phyloP scores from a whole-genome alignment of 2,113 vertebrate species.

The Eolophus roseicapilla region DNA sequence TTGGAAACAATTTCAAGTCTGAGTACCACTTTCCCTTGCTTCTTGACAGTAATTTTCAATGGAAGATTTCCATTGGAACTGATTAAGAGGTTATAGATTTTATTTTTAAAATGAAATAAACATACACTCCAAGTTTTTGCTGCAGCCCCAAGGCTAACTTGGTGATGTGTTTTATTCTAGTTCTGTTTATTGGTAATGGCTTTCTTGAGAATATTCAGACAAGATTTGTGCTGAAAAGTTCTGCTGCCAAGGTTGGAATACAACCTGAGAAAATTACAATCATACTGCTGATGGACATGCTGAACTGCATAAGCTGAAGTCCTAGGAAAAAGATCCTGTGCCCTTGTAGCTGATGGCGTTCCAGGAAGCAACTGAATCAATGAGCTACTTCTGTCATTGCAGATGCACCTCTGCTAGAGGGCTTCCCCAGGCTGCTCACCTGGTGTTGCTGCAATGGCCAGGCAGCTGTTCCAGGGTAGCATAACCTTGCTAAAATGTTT shows the following conservation, averaged over 20 bases:
- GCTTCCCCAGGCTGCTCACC: rapidly evolving
- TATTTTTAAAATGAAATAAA: neutral
- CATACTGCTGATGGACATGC: neutral
- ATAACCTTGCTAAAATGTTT: neutral
- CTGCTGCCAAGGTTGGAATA: neutral
- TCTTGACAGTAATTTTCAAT: neutral
- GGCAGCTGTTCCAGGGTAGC: neutral
- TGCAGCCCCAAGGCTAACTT: neutral
- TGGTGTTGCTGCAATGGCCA: neutral
- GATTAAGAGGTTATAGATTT: neutral
- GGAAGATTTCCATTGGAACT: neutral
- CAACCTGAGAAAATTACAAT: neutral
- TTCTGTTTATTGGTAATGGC: neutral
- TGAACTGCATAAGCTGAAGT: neutral
- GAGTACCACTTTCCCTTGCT: neutral
- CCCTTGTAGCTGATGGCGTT: rapidly evolving
- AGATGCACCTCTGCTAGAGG: rapidly evolving
- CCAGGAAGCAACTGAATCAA: neutral
- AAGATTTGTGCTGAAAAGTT: neutral
- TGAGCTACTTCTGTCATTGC: rapidly evolving
- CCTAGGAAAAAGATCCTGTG: neutral
- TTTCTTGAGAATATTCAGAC: neutral
- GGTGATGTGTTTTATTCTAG: neutral
- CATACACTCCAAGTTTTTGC: neutral
- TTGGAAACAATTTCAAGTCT: neutral